These are phyloP conservation scores for Onychomys arenicola DNA, from an alignment of 2,797 vertebrate species.

Conservation along the genomic window DNA sequence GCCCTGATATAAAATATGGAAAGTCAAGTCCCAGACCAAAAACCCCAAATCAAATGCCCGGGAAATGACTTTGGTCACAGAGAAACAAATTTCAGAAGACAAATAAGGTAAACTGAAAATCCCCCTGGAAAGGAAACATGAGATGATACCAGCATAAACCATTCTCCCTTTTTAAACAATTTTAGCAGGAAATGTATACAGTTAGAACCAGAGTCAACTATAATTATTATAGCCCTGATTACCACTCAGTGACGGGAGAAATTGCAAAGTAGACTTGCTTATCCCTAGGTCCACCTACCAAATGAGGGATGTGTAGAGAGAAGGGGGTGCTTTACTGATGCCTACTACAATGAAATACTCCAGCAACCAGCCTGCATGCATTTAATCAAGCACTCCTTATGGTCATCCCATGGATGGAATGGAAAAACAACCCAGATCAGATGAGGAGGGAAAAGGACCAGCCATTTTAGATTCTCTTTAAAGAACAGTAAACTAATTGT, in stretches of 20 bases:
- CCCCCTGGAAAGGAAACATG: not conserved
- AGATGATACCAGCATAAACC: not conserved
- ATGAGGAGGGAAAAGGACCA: not conserved
- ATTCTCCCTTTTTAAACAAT: constrained; percentile 33
- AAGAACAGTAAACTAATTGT: not conserved
- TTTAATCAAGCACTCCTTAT: not conserved
- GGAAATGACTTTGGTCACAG: not conserved
- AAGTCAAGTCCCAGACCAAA: constrained; percentile 55
- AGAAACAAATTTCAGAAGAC: constrained; percentile 58
- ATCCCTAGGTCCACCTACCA: not conserved
- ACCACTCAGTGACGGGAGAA: not conserved
- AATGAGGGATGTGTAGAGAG: not conserved
- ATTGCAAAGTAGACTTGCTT: not conserved
- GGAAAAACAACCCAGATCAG: constrained; percentile 42
- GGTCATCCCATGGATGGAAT: not conserved
- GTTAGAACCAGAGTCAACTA: constrained; percentile 52
- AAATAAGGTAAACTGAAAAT: constrained; percentile 20
- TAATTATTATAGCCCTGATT: constrained; percentile 39
- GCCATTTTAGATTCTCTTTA: constrained; percentile 45
- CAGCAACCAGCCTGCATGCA: not conserved
- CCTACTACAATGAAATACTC: not conserved
- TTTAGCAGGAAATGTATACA: constrained; percentile 31
- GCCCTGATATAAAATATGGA: constrained; percentile 29
- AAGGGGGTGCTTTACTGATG: not conserved
- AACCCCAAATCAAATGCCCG: constrained; percentile 6